These are phyloP conservation scores for Epiblema foenella DNA, from an alignment of 2,888 invertebrate species.

Conservation along the genomic window DNA sequence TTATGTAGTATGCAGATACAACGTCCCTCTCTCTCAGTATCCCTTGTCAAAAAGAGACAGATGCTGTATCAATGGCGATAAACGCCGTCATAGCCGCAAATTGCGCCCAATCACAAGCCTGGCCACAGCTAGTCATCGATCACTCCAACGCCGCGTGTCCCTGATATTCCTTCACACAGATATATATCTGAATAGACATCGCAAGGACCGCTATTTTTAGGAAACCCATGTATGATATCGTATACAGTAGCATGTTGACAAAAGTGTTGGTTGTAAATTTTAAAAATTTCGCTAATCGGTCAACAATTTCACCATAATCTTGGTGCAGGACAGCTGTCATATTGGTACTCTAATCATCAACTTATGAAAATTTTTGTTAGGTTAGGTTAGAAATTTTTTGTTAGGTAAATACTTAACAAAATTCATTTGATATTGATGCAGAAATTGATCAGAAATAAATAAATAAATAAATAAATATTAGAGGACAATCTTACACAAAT, in stretches of 20 bases:
- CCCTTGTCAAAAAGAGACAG: conserved; percentile 9
- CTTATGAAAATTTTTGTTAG: no score
- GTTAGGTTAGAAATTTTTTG: no score
- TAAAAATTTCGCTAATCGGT: no score
- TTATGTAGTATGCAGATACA: background rate
- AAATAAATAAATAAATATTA: no score
- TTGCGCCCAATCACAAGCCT: conserved; percentile 26
- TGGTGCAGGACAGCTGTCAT: no score
- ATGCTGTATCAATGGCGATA: conserved; percentile 21
- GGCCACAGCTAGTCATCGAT: conserved; percentile 32
- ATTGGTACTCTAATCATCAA: no score
- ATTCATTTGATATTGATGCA: no score
- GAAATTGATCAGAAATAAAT: no score
- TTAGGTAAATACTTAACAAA: no score
- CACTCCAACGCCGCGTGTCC: conserved; percentile 33
- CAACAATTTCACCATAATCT: no score
- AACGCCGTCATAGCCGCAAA: conserved; percentile 22
- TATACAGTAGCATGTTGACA: background rate
- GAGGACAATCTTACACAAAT: no score
- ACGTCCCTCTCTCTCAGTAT: background rate
- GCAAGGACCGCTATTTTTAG: background rate
- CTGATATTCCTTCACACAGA: conserved; percentile 25
- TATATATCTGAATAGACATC: background rate
- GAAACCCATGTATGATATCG: background rate
- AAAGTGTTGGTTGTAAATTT: no score